phyloP scores from a whole-genome alignment of 2,888 invertebrate genomes.

The Oegoconia quadripuncta region DNA sequence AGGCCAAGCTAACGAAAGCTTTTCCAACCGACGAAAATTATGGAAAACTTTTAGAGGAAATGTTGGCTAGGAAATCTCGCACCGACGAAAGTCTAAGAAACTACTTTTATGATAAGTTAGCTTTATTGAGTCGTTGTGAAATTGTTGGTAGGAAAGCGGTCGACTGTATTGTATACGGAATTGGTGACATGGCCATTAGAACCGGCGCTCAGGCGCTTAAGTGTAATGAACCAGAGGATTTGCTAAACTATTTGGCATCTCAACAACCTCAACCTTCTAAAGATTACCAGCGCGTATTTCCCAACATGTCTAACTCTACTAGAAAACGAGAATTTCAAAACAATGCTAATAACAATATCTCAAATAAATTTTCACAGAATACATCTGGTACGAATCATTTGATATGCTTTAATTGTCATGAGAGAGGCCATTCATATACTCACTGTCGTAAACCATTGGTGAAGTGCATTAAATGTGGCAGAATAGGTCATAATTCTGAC shows the following conservation, averaged over 20 bases:
- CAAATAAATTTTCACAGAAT: constrained; percentile 6
- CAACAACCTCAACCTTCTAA: background rate
- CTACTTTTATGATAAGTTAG: constrained; percentile 19
- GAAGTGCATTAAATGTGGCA: constrained; percentile 2
- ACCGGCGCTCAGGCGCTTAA: constrained; percentile 16
- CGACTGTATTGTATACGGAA: constrained; percentile 22
- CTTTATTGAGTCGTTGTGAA: constrained; percentile 17
- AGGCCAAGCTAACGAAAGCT: constrained; percentile 15
- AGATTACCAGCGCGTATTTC: too few species aligned
- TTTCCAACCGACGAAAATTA: constrained; percentile 22
- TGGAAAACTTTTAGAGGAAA: constrained; percentile 17
- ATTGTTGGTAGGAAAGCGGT: too few species aligned
- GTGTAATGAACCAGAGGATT: constrained; percentile 18
- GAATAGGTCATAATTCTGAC: background rate
- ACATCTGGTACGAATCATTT: too few species aligned
- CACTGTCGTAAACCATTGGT: constrained; percentile 3
- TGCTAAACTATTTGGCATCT: constrained; percentile 12
- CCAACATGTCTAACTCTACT: background rate
- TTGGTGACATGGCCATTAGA: constrained; percentile 14
- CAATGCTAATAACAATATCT: background rate
- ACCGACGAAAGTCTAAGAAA: constrained; percentile 10
- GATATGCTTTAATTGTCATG: constrained; percentile 11
- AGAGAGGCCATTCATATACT: constrained; percentile 10
- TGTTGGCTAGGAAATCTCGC: constrained; percentile 9
- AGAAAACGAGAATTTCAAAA: too few species aligned